phyloP scores from a whole-genome alignment of 2,888 invertebrate species.

The Nemoura dubitans region DNA sequence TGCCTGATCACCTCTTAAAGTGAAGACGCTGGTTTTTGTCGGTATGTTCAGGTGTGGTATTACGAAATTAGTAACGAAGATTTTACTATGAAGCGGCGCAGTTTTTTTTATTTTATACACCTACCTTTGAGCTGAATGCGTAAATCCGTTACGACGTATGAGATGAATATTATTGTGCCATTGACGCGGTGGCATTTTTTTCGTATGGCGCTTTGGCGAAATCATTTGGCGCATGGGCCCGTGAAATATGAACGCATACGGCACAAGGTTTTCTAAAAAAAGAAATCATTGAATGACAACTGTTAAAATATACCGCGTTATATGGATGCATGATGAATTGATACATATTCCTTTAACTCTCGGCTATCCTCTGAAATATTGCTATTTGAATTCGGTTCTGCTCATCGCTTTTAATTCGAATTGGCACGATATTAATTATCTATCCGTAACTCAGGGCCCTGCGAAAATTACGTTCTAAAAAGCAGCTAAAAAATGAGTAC shows the following conservation, averaged over 20 bases:
- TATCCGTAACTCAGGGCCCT: neutral
- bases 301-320: too few relatives aligned
- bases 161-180: neutral
- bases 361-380: too few relatives aligned
- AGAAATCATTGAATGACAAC: too few relatives aligned
- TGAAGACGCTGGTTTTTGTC: neutral
- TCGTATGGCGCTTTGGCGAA: too few relatives aligned
- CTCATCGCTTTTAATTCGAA: neutral
- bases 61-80: neutral
- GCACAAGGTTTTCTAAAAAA: neutral
- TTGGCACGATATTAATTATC: neutral
- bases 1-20: neutral
- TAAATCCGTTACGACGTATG: neutral
- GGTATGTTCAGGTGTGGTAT: neutral
- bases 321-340: too few relatives aligned
- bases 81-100: neutral
- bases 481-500: neutral
- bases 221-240: neutral
- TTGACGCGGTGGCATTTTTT: neutral
- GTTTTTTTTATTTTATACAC: neutral
- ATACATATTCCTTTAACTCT: too few relatives aligned
- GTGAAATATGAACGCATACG: neutral
- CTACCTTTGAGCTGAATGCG: neutral
- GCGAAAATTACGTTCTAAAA: neutral
- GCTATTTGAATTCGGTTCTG: neutral